Evolutionary conservation across 2,113 vertebrate species (phyloP).

Genomic region (Diphyllodes magnificus): DNA sequence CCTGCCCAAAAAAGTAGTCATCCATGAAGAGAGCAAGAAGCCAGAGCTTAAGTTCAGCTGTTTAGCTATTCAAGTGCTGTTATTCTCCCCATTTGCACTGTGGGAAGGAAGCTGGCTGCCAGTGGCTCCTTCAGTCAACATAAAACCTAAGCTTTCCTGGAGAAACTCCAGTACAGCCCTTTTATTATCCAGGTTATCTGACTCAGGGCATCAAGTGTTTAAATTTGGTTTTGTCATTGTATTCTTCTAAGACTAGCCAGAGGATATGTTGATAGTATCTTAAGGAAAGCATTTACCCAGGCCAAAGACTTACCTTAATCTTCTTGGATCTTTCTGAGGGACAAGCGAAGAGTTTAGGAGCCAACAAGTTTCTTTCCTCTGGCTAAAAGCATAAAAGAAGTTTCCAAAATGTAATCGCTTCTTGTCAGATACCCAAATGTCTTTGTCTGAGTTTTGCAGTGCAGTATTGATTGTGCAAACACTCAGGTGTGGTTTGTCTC

Average conservation of each 20-base stretch:
- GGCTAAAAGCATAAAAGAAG: neutral
- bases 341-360: neutral
- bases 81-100: neutral
- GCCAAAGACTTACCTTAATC: neutral
- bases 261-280: neutral
- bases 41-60: neutral
- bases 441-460: neutral
- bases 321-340: neutral
- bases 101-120: neutral
- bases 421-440: neutral
- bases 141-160: neutral
- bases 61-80: neutral
- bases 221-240: constrained; percentile 20
- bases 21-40: neutral
- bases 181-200: neutral
- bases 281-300: neutral
- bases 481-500: neutral
- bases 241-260: neutral
- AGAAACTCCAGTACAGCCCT: neutral
- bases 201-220: neutral
- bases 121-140: neutral
- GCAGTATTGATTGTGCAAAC: neutral
- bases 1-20: neutral
- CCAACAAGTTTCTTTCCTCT: neutral
- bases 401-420: neutral